Conservation (phyloP, 2,888 invertebrate species). For the Philaethria dido region DNA sequence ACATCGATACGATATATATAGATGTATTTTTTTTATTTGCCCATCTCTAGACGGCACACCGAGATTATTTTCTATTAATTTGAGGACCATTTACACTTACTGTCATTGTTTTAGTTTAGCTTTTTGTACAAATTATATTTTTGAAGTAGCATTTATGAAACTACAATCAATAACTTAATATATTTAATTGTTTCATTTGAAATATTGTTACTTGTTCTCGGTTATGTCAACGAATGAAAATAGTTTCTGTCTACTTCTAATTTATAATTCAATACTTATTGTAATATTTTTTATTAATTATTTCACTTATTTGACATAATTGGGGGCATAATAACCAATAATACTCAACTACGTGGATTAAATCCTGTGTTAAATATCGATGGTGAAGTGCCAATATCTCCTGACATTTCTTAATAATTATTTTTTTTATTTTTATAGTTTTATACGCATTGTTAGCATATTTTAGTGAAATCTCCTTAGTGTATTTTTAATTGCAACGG, state of each 20-base stretch:
- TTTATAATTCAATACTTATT: background rate
- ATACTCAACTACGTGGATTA: constrained; percentile 34
- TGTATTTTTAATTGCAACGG: no score
- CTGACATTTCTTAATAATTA: no score
- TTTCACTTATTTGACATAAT: constrained; percentile 12
- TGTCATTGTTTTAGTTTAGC: background rate
- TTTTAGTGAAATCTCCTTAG: no score
- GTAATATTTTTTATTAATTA: background rate
- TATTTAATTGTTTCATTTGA: background rate
- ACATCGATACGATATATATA: no score
- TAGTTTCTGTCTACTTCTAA: background rate
- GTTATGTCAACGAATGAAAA: background rate
- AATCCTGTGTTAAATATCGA: no score
- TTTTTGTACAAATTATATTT: constrained; percentile 24
- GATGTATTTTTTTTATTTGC: no score
- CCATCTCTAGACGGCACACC: no score
- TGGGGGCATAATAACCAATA: constrained; percentile 15
- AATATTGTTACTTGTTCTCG: background rate
- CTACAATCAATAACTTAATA: background rate
- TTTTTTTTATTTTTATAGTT: no score
- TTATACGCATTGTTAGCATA: no score
- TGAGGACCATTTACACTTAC: constrained; percentile 5
- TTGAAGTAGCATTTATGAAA: constrained; percentile 13
- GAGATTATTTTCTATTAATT: constrained; percentile 21
- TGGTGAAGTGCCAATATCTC: no score